A percentile compares a stretch with the other conserved stretches of the same genome.
These are phyloP conservation scores for Patella ulyssiponensis DNA, from an alignment of 2,888 invertebrate species.

Conservation along the genomic window DNA sequence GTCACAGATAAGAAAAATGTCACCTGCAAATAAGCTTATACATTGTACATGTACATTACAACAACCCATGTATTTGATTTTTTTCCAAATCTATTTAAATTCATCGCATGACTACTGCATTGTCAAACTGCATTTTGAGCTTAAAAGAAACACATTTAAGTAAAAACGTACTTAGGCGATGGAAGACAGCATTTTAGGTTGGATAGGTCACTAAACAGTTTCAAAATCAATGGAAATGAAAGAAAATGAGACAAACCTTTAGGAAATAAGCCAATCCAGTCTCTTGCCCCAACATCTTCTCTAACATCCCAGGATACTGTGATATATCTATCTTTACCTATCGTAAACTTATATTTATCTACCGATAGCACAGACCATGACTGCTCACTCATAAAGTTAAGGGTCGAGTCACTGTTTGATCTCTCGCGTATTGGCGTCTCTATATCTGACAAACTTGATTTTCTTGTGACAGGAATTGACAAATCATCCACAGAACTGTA, in stretches of 20 bases:
- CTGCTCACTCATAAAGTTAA: constrained; percentile 49
- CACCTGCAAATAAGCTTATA: too few relatives aligned
- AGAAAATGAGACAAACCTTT: constrained; percentile 56
- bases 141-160: too few relatives aligned
- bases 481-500: constrained; percentile 59
- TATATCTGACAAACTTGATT: constrained; percentile 42
- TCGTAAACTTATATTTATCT: constrained; percentile 60
- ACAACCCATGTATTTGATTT: too few relatives aligned
- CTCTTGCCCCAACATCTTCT: constrained; percentile 68
- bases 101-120: too few relatives aligned
- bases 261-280: constrained; percentile 73
- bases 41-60: too few relatives aligned
- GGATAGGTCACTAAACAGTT: too few relatives aligned
- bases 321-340: constrained; percentile 59
- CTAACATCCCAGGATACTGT: constrained; percentile 71
- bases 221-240: too few relatives aligned
- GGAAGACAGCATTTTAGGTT: too few relatives aligned
- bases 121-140: too few relatives aligned
- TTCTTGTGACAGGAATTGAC: constrained; percentile 54
- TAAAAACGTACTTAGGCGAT: too few relatives aligned
- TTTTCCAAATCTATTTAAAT: too few relatives aligned
- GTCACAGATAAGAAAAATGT: too few relatives aligned
- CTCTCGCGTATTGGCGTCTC: constrained; percentile 57
- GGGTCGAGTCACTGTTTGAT: constrained; percentile 65
- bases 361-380: constrained; percentile 66